A percentile compares a stretch with the other conserved stretches of the same genome.
phyloP scores from a whole-genome alignment of 1,140 invertebrate genomes.

The Wiebesia pumilae region DNA sequence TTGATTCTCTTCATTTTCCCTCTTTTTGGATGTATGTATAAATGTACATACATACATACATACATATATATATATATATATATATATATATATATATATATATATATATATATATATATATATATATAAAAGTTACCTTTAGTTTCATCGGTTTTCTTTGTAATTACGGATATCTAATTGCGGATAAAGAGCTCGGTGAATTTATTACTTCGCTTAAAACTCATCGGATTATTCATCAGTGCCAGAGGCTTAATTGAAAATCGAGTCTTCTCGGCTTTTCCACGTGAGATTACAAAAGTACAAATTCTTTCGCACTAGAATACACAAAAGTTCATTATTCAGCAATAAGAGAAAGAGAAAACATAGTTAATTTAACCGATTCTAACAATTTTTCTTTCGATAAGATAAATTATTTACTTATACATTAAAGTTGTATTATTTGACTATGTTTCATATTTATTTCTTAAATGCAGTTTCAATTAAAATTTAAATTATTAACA shows the following conservation, averaged over 20 bases:
- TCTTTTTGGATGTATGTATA: not conserved
- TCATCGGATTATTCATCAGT: slow-evolving; percentile 37
- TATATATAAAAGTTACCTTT: not conserved
- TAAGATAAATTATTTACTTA: not conserved
- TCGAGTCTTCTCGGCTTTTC: not conserved
- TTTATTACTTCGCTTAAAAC: slow-evolving; percentile 45
- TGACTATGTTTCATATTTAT: too few species aligned
- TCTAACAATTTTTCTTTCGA: not conserved
- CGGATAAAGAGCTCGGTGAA: slow-evolving; percentile 27
- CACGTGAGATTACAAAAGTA: not conserved
- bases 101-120: too few species aligned
- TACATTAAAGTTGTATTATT: too few species aligned
- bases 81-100: too few species aligned
- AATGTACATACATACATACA: too few species aligned
- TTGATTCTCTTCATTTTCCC: slow-evolving; percentile 21
- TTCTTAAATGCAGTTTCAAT: too few species aligned
- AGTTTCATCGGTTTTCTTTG: not conserved
- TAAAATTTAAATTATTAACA: too few species aligned
- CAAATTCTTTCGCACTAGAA: not conserved
- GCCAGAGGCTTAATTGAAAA: slow-evolving; percentile 43
- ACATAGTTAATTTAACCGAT: not conserved
- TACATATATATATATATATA: too few species aligned
- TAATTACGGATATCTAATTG: slow-evolving; percentile 47
- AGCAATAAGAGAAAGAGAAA: not conserved
- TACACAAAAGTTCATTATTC: not conserved